A percentile compares a stretch with the other conserved stretches of the same genome.
These are phyloP conservation scores for Ormyrus thymus DNA, from an alignment of 2,888 invertebrate species.

Conservation along the genomic window DNA sequence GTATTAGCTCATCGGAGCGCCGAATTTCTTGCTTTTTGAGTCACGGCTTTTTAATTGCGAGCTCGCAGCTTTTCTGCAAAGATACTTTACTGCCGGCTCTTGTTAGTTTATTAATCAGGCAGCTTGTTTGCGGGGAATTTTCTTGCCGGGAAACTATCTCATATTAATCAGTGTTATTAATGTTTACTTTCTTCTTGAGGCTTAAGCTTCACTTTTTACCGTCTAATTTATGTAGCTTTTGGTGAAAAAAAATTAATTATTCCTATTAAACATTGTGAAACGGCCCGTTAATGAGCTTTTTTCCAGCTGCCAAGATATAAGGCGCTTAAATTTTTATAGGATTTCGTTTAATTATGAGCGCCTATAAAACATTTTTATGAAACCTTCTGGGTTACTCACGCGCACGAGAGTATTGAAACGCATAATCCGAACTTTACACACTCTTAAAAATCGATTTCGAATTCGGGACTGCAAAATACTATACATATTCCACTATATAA, in stretches of 20 bases:
- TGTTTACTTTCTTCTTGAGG: no score
- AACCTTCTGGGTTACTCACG: neutral
- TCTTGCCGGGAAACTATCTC: no score
- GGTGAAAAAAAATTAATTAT: neutral
- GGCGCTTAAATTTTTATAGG: conserved; percentile 28
- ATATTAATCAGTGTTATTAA: no score
- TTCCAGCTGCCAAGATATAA: conserved; percentile 4
- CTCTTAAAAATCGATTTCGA: no score
- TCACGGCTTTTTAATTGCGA: no score
- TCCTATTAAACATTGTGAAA: neutral
- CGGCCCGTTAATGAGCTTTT: neutral
- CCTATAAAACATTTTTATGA: conserved; percentile 40
- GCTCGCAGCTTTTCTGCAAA: no score
- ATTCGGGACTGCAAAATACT: no score
- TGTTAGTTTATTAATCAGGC: no score
- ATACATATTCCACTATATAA: no score
- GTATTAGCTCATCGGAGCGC: neutral
- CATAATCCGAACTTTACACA: conserved; percentile 1
- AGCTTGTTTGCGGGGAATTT: no score
- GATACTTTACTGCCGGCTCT: no score
- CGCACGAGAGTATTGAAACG: neutral
- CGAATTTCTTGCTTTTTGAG: neutral
- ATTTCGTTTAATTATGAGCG: conserved; percentile 21
- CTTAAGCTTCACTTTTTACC: no score
- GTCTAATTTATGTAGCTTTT: neutral